phyloP scores from a whole-genome alignment of 2,113 vertebrate genomes.

The Anarhynchus alexandrinus region DNA sequence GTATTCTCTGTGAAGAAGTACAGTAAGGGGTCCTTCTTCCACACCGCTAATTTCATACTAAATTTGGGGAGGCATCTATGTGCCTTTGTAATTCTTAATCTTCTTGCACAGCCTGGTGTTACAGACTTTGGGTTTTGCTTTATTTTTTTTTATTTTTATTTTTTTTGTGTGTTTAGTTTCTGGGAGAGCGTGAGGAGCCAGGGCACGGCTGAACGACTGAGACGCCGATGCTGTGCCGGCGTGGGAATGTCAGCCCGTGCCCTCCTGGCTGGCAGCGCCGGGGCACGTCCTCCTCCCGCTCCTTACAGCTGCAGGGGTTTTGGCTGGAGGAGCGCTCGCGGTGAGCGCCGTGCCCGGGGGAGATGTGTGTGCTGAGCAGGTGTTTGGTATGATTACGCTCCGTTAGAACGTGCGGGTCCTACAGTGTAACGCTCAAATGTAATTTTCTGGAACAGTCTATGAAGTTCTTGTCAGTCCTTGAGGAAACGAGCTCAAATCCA shows the following conservation, averaged over 20 bases:
- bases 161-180: rapidly evolving
- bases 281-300: rapidly evolving
- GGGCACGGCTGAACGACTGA: rapidly evolving
- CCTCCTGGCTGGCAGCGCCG: background rate
- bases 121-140: background rate
- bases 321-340: background rate
- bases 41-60: background rate
- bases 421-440: background rate
- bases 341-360: rapidly evolving
- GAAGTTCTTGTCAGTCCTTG: background rate
- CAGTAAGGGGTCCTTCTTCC: background rate
- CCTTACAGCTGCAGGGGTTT: background rate
- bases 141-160: rapidly evolving
- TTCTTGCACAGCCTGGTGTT: background rate
- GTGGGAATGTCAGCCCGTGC: background rate
- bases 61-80: background rate
- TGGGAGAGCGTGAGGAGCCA: background rate
- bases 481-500: background rate
- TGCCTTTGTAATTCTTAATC: background rate
- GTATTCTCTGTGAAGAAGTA: background rate
- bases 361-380: background rate
- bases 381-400: background rate
- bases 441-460: background rate
- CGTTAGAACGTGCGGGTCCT: rapidly evolving
- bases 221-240: too few species aligned